Evolutionary conservation across 37 sponge, comb jelly and placozoan species (phyloP).

Genomic region (Aplysina aerophoba): DNA sequence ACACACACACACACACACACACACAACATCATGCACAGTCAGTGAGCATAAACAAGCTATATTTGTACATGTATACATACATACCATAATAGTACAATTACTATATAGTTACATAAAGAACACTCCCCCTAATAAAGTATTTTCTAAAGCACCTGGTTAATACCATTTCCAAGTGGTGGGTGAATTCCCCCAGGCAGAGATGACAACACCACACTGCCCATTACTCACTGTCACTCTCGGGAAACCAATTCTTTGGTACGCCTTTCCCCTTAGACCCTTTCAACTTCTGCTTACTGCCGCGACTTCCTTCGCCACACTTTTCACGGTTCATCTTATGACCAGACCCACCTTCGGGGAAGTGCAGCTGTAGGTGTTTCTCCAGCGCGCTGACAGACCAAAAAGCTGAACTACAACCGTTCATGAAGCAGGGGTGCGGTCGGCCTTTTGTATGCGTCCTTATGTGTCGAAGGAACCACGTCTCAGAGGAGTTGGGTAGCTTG

Average conservation of each 20-base stretch:
- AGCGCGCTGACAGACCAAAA: slow-evolving; percentile 65
- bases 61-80: too few species aligned
- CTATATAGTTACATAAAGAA: too few species aligned
- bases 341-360: slow-evolving; percentile 39
- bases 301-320: neutral
- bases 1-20: slow-evolving; percentile 37
- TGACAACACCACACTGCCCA: too few species aligned
- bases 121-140: too few species aligned
- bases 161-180: too few species aligned
- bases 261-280: neutral
- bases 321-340: neutral
- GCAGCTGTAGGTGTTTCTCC: slow-evolving; percentile 62
- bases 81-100: too few species aligned
- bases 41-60: too few species aligned
- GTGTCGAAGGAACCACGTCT: slow-evolving; percentile 67
- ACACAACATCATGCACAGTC: slow-evolving; percentile 4
- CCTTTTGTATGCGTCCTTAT: slow-evolving; percentile 51
- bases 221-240: too few species aligned
- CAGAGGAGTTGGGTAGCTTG: slow-evolving; percentile 63
- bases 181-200: too few species aligned
- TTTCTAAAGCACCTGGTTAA: too few species aligned
- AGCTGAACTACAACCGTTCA: slow-evolving; percentile 76
- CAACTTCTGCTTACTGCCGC: neutral
- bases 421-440: slow-evolving; percentile 65
- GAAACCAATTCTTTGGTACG: neutral